phyloP scores from a whole-genome alignment of 2,113 vertebrate genomes.

The Zosterops hypoxanthus region DNA sequence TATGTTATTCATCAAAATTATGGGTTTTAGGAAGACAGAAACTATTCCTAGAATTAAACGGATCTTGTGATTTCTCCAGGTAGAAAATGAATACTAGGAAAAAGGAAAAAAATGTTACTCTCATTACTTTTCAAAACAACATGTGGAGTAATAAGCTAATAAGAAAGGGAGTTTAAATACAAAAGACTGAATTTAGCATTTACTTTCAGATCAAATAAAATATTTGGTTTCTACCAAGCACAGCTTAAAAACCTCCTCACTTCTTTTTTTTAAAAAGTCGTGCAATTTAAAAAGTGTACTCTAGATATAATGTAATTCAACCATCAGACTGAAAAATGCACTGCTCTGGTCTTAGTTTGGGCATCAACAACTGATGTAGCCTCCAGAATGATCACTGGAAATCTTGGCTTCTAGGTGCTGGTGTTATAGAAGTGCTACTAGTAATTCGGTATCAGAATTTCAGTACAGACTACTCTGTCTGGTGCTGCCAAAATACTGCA shows the following conservation, averaged over 20 bases:
- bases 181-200: neutral
- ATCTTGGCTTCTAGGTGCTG: neutral
- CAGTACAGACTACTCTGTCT: neutral
- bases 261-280: neutral
- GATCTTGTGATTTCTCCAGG: neutral
- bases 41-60: neutral
- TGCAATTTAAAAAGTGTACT: neutral
- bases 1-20: neutral
- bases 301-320: neutral
- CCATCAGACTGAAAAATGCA: neutral
- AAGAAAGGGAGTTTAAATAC: neutral
- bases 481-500: neutral
- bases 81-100: neutral
- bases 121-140: neutral
- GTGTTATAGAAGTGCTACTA: neutral
- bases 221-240: neutral
- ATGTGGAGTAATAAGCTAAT: neutral
- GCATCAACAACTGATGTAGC: neutral
- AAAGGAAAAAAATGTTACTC: neutral
- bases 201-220: neutral
- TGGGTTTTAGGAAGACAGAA: neutral
- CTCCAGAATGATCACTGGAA: neutral
- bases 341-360: neutral
- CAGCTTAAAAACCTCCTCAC: neutral
- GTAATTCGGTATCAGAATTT: neutral